phyloP scores from a whole-genome alignment of 2,797 vertebrate genomes.

The Anabacerthia variegaticeps region DNA sequence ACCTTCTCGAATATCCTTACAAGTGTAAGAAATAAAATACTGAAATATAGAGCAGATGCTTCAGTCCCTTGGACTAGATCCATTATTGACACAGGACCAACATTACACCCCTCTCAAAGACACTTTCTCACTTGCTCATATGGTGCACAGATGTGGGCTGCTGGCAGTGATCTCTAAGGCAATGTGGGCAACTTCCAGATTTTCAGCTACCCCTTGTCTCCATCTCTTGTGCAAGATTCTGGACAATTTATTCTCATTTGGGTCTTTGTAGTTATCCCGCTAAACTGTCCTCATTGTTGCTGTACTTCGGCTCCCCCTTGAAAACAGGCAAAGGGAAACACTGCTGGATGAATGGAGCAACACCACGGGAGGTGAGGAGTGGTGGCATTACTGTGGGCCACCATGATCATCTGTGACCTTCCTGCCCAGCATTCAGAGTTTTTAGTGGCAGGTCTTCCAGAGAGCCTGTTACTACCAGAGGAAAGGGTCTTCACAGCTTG shows the following conservation, averaged over 20 bases:
- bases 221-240: not conserved
- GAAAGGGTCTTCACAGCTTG: not conserved
- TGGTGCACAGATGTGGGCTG: constrained; percentile 46
- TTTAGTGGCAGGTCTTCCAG: not conserved
- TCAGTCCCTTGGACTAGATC: constrained; percentile 29
- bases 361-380: not conserved
- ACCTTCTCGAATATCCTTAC: constrained; percentile 44
- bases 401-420: not conserved
- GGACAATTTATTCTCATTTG: not conserved
- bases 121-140: constrained; percentile 49
- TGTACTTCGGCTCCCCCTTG: not conserved
- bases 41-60: constrained; percentile 41
- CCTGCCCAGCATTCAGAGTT: not conserved
- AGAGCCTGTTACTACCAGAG: not conserved
- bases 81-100: constrained; percentile 52
- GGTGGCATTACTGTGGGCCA: not conserved
- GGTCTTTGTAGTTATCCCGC: not conserved
- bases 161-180: not conserved
- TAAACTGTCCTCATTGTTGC: not conserved
- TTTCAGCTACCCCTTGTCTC: not conserved
- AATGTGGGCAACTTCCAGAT: not conserved
- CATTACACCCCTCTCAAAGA: constrained; percentile 37
- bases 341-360: not conserved
- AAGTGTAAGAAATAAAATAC: constrained; percentile 21
- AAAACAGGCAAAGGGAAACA: not conserved